These are phyloP conservation scores for Macrotus californicus DNA, from an alignment of 2,113 vertebrate genomes.

Conservation along the genomic window DNA sequence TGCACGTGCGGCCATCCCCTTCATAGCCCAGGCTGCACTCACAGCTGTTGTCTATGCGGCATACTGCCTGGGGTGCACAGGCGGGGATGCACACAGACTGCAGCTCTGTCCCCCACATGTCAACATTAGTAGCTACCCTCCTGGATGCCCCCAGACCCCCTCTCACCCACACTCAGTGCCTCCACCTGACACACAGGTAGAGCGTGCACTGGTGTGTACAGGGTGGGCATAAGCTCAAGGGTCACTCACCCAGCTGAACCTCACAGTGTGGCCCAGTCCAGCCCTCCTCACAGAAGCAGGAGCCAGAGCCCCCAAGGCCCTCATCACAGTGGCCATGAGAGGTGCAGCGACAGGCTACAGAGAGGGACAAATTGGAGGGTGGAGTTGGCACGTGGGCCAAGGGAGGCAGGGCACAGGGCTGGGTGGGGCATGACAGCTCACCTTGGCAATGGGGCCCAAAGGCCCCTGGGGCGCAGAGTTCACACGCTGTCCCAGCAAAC, in stretches of 20 bases:
- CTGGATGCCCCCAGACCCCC: not conserved
- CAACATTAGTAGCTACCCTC: conserved; percentile 31
- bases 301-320: conserved; percentile 83
- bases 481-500: conserved; percentile 88
- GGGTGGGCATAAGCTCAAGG: not conserved
- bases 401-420: rapidly evolving
- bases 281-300: conserved; percentile 86
- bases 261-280: conserved; percentile 85
- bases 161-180: not conserved
- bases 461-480: conserved; percentile 78
- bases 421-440: conserved; percentile 28
- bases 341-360: conserved; percentile 82
- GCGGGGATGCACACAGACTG: conserved; percentile 80
- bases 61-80: conserved; percentile 87
- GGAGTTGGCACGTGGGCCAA: rapidly evolving
- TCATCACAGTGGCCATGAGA: conserved; percentile 80
- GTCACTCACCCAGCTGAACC: conserved; percentile 79
- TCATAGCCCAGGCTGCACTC: conserved; percentile 86
- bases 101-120: conserved; percentile 61
- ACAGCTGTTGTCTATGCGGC: conserved; percentile 81
- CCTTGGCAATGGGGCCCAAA: conserved; percentile 90
- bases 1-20: conserved; percentile 89
- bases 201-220: not conserved
- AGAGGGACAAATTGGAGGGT: not conserved
- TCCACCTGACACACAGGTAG: not conserved